Percentiles rank a stretch among this genome's conserved stretches.
These are phyloP conservation scores for Thereva nobilitata DNA, from an alignment of 2,888 invertebrate species.

Conservation along the genomic window DNA sequence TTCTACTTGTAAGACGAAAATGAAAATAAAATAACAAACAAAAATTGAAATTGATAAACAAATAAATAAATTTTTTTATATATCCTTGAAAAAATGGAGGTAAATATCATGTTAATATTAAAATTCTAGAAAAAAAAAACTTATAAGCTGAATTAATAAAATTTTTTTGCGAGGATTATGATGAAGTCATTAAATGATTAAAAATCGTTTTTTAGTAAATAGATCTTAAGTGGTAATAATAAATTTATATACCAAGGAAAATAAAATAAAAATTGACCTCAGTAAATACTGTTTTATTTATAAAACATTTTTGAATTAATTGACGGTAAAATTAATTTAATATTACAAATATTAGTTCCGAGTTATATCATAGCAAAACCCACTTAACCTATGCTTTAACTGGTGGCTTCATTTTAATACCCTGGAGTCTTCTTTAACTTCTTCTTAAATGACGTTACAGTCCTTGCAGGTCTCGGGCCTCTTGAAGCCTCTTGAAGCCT, in stretches of 20 bases:
- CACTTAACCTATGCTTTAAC: too few relatives aligned
- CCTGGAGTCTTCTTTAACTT: too few relatives aligned
- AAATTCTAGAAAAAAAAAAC: not conserved
- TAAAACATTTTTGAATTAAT: too few relatives aligned
- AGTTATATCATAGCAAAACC: too few relatives aligned
- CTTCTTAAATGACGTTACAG: too few relatives aligned
- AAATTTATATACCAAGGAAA: constrained; percentile 20
- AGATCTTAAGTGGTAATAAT: constrained; percentile 23
- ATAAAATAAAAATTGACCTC: constrained; percentile 11
- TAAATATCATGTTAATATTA: constrained; percentile 22
- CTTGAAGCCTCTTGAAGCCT: too few relatives aligned
- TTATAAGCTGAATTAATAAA: constrained; percentile 15
- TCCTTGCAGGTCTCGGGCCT: too few relatives aligned
- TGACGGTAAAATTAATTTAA: too few relatives aligned
- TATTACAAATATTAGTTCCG: too few relatives aligned
- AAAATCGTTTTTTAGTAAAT: constrained; percentile 18
- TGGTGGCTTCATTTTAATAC: too few relatives aligned
- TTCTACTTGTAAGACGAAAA: constrained; percentile 30
- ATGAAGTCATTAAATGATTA: constrained; percentile 8
- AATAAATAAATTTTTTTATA: constrained; percentile 5
- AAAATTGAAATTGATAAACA: constrained; percentile 8
- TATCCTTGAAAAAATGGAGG: constrained; percentile 6
- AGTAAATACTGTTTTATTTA: not conserved
- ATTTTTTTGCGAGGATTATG: constrained; percentile 14
- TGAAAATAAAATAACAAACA: constrained; percentile 4